These are phyloP conservation scores for Perizoma flavofasciatum DNA, from an alignment of 2,888 invertebrate species.

Conservation along the genomic window DNA sequence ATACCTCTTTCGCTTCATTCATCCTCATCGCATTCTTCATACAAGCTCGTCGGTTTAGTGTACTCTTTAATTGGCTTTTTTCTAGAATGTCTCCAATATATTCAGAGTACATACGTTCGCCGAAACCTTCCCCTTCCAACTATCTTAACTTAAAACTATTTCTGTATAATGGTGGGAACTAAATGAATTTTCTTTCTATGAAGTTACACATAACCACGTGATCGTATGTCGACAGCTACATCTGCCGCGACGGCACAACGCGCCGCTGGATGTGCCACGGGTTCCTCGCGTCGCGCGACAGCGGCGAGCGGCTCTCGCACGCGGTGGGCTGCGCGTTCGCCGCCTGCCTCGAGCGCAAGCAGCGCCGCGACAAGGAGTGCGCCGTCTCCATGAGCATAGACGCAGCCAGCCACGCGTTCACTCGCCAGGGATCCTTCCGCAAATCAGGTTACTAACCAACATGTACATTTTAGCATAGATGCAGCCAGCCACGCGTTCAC, in stretches of 20 bases:
- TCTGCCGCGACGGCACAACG: slow-evolving; percentile 99
- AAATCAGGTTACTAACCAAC: slow-evolving; percentile 79
- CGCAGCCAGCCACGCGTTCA: slow-evolving; percentile 95
- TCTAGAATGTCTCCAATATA: too few species aligned
- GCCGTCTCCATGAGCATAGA: slow-evolving; percentile 97
- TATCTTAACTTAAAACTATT: too few species aligned
- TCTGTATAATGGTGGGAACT: too few species aligned
- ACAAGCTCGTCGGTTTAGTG: too few species aligned
- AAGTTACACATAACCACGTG: not conserved
- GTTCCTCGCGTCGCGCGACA: slow-evolving; percentile 97
- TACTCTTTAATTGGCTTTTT: too few species aligned
- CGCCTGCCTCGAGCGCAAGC: slow-evolving; percentile 98
- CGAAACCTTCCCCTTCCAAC: too few species aligned
- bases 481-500: slow-evolving; percentile 96
- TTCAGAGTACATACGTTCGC: too few species aligned
- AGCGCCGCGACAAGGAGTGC: slow-evolving; percentile 98
- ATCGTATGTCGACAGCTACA: slow-evolving; percentile 88
- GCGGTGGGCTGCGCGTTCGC: slow-evolving; percentile 99
- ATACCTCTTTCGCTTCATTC: too few species aligned
- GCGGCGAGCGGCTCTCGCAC: slow-evolving; percentile 98
- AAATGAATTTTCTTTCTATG: too few species aligned
- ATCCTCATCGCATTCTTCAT: too few species aligned
- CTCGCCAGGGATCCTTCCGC: slow-evolving; percentile 95
- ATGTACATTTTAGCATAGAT: slow-evolving; percentile 90
- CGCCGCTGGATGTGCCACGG: slow-evolving; percentile 99